phyloP scores from a whole-genome alignment of 2,888 invertebrate genomes.

The Cotesia congregata region DNA sequence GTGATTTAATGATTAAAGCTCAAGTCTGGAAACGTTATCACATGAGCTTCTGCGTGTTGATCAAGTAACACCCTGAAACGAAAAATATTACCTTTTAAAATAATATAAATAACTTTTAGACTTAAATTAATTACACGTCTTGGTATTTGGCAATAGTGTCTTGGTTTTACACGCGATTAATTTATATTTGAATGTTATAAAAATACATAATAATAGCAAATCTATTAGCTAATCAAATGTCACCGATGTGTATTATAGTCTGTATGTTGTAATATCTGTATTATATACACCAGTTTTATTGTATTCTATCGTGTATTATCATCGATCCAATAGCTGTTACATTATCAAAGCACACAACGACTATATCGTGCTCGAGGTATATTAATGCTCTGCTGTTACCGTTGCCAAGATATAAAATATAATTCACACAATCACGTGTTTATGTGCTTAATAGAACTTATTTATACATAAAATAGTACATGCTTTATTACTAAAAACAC shows the following conservation, averaged over 20 bases:
- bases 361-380: not conserved
- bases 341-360: not conserved
- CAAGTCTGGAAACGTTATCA: not conserved
- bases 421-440: slow-evolving; percentile 2
- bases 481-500: not conserved
- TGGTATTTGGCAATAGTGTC: slow-evolving; percentile 15
- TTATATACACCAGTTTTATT: not conserved
- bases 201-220: not conserved
- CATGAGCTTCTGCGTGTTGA: too few species aligned
- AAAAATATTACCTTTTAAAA: too few species aligned
- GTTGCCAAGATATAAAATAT: not conserved
- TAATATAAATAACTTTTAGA: too few species aligned
- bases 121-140: too few species aligned
- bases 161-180: not conserved
- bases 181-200: not conserved
- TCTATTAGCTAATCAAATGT: not conserved
- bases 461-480: not conserved
- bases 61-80: too few species aligned
- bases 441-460: not conserved
- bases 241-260: not conserved
- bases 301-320: not conserved
- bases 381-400: not conserved
- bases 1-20: not conserved
- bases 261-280: not conserved
- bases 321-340: not conserved